A percentile compares a stretch with the other conserved stretches of the same genome.
Conservation (phyloP, 1,140 invertebrate species). For the Ridgeia piscesae region DNA sequence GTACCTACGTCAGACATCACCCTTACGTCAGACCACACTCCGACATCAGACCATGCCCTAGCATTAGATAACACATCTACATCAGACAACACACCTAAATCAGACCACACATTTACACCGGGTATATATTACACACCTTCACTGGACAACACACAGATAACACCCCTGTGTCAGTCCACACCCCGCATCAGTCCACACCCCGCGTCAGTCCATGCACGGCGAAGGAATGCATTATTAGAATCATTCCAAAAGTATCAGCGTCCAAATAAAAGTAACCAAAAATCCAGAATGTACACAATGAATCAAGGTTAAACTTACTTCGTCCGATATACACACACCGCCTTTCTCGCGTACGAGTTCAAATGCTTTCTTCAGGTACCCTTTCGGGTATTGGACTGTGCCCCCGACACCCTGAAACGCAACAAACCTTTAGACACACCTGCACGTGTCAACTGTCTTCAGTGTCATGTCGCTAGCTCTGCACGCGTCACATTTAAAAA, state of each 20-base stretch:
- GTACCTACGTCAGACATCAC: no score
- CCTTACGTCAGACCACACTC: no score
- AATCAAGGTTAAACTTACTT: constrained; percentile 53
- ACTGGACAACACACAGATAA: no score
- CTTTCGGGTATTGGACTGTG: constrained; percentile 85
- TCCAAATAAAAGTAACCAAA: constrained; percentile 54
- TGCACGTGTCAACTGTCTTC: background rate
- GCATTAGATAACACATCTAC: no score
- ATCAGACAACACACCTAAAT: no score
- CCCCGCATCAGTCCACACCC: constrained; percentile 55
- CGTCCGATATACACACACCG: constrained; percentile 88
- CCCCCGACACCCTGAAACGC: constrained; percentile 78
- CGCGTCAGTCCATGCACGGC: background rate
- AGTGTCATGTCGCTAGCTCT: background rate
- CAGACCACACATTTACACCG: no score
- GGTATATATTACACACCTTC: no score
- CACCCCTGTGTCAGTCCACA: no score
- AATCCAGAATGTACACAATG: background rate
- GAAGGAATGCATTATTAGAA: background rate
- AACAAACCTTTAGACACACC: background rate
- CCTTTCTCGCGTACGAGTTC: constrained; percentile 77
- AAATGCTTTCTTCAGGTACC: constrained; percentile 80
- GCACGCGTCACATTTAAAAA: background rate
- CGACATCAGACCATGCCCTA: no score
- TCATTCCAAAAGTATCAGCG: background rate